Base-by-base conservation (phyloP, 2,888 invertebrate genomes). In the Acrobasis consociella region DNA sequence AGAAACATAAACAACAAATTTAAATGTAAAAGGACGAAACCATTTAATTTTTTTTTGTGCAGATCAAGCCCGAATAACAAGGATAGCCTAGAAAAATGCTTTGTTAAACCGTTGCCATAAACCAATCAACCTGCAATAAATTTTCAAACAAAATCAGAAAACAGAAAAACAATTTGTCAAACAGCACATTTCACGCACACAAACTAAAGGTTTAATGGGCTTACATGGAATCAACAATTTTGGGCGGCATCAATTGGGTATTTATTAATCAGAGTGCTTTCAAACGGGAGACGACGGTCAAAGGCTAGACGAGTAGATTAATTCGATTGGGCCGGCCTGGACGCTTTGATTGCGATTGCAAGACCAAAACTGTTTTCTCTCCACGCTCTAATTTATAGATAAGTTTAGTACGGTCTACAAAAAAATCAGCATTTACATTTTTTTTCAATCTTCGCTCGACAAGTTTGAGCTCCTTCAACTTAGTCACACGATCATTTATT, bases 321-420 rank as follows among this genome's bases (percentile, higher is more conserved):
- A 89, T 88, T 86, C 82, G 81, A 87, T 89, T 87, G 82, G 83
- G 76, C 78, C 82, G 81, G 83, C 76, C 78, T 82, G 81, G 77
- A 78, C 80, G 82, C 81, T 81, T 81, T 89, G 88, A 90, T 91
- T 89, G 85, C 85, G 73, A 79, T 66, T 79, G 71, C 74, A 72
- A 80, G 76, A 82, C 76, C 72, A 70, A 79, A 77, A 80, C 78
- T 72, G 77, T 78, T 80, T 83, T 80, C 75, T 74, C 75, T 78
- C 72, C 65, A 67, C 65, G 66, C 69, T 76, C 74, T 76, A 74
- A 75, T 75, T 72, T 46, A 56, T 56, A 13, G 17, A 42, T 56
- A 56, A 56, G 39, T 42, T 22, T 15, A 0, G 42, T 9, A 56
- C 9, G 2, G 55, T 39, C 38, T 5, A 2, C 55, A 8, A 1